phyloP scores from a whole-genome alignment of 2,113 vertebrate species.

The Climacteris rufus region DNA sequence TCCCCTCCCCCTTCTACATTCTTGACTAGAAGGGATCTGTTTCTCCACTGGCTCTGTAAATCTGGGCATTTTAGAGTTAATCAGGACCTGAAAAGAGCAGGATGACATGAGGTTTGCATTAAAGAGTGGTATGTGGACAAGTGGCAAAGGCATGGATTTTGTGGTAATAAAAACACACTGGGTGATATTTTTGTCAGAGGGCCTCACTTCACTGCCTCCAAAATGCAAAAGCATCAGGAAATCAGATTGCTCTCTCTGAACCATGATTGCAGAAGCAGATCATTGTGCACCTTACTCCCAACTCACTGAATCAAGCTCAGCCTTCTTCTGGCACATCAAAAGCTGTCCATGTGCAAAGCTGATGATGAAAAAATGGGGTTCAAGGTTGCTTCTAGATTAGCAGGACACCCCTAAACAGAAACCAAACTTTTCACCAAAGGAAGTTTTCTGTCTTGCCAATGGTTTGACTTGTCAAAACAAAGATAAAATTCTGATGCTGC shows the following conservation, averaged over 20 bases:
- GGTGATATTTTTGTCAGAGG: slow-evolving; percentile 69
- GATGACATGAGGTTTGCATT: slow-evolving; percentile 79
- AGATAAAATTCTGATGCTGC: not conserved
- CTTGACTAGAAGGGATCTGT: slow-evolving; percentile 53
- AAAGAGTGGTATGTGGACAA: slow-evolving; percentile 73
- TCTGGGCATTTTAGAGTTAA: slow-evolving; percentile 73
- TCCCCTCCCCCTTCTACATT: not conserved
- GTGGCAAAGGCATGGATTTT: slow-evolving; percentile 75
- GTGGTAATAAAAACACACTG: slow-evolving; percentile 74
- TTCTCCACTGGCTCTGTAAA: slow-evolving; percentile 26
- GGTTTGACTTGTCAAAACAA: not conserved
- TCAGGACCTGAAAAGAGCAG: slow-evolving; percentile 52
- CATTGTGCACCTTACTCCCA: not conserved
- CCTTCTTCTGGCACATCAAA: not conserved
- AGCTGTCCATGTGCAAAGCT: not conserved
- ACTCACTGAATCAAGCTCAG: not conserved
- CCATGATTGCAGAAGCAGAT: slow-evolving; percentile 25
- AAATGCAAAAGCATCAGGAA: slow-evolving; percentile 23
- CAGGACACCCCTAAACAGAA: not conserved
- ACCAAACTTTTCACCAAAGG: not conserved
- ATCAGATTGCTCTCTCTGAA: slow-evolving; percentile 13
- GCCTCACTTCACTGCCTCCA: slow-evolving; percentile 53
- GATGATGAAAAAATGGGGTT: not conserved
- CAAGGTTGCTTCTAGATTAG: not conserved
- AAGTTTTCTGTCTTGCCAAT: not conserved